Evolutionary conservation across 2,888 invertebrate genomes (phyloP).

Genomic region (Chrysolina americana): DNA sequence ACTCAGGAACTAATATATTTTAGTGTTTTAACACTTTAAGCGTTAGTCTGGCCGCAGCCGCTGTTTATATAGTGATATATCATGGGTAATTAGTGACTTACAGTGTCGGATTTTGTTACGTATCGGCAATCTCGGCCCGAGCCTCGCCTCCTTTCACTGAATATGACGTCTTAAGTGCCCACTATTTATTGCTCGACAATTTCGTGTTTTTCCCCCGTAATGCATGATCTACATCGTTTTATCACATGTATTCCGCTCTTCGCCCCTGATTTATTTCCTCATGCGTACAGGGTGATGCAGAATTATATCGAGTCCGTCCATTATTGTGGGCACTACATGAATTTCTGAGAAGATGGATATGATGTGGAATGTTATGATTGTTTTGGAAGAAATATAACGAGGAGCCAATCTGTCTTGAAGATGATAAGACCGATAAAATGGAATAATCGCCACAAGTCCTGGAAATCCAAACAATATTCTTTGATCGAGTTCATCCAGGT

Average conservation of each 20-base stretch:
- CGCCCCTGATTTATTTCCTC: conserved; percentile 60
- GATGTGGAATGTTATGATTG: too few relatives aligned
- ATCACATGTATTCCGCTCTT: conserved; percentile 61
- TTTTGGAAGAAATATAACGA: too few relatives aligned
- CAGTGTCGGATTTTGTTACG: conserved; percentile 67
- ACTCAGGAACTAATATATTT: conserved; percentile 68
- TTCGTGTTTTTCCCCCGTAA: conserved; percentile 62
- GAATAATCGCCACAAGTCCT: too few relatives aligned
- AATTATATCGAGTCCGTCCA: too few relatives aligned
- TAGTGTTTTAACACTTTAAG: conserved; percentile 68
- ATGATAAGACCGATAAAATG: too few relatives aligned
- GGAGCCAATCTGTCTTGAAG: too few relatives aligned
- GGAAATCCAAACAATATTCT: too few relatives aligned
- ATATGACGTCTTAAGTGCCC: conserved; percentile 65
- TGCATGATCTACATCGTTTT: conserved; percentile 64
- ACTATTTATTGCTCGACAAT: conserved; percentile 64
- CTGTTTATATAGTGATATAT: conserved; percentile 69
- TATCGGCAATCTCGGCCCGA: conserved; percentile 64
- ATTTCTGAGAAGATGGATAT: too few relatives aligned
- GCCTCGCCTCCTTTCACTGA: conserved; percentile 64
- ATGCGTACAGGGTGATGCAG: background rate
- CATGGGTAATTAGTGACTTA: conserved; percentile 68
- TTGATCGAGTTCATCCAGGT: too few relatives aligned
- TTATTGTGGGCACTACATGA: too few relatives aligned
- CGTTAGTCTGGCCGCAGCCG: conserved; percentile 65